Conservation (phyloP, 1,140 invertebrate species). For the Drosophila funebris region DNA sequence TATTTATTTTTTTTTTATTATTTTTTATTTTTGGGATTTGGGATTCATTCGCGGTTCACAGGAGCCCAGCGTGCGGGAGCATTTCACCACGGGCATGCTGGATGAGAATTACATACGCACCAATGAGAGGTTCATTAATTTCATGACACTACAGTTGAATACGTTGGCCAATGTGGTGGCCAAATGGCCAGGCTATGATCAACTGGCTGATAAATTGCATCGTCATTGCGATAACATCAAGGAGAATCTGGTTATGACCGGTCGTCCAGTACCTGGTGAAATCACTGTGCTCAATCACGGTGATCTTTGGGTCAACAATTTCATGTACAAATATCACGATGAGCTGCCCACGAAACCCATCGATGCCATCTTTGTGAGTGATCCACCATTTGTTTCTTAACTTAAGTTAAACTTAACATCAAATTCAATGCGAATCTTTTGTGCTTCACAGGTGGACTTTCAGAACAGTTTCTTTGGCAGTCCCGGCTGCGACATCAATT, state of each 20-base stretch:
- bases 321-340: slow-evolving; percentile 85
- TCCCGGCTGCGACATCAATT: slow-evolving; percentile 80
- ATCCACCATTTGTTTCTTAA: not conserved
- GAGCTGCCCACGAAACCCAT: slow-evolving; percentile 59
- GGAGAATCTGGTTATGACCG: slow-evolving; percentile 72
- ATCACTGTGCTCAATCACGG: slow-evolving; percentile 84
- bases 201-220: slow-evolving; percentile 63
- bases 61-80: slow-evolving; percentile 66
- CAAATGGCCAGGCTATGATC: slow-evolving; percentile 72
- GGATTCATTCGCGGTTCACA: not conserved
- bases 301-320: slow-evolving; percentile 86
- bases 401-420: not conserved
- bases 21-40: not conserved
- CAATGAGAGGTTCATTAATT: slow-evolving; percentile 73
- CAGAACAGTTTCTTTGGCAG: slow-evolving; percentile 80
- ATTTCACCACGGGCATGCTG: slow-evolving; percentile 74
- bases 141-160: slow-evolving; percentile 64
- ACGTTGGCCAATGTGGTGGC: slow-evolving; percentile 65
- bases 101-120: slow-evolving; percentile 77
- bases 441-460: slow-evolving; percentile 67
- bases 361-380: slow-evolving; percentile 78
- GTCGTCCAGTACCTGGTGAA: slow-evolving; percentile 50
- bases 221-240: slow-evolving; percentile 71
- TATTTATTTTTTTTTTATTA: not conserved
- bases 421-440: not conserved